phyloP scores from a whole-genome alignment of 2,113 vertebrate species.

The Panthera tigris region DNA sequence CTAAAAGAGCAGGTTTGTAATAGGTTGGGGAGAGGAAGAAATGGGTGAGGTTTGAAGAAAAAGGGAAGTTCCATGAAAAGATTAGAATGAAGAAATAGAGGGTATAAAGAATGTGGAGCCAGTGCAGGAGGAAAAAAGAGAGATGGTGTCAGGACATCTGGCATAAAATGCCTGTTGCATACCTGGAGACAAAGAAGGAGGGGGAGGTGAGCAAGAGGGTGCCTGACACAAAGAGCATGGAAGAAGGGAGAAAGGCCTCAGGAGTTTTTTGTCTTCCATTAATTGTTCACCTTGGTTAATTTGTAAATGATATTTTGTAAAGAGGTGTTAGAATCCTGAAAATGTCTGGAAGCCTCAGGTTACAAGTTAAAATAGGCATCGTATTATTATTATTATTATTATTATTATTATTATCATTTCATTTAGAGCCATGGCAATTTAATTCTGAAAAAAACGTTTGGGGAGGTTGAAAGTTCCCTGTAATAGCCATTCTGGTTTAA shows the following conservation, averaged over 20 bases:
- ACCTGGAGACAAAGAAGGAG: too few relatives aligned
- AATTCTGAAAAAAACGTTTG: background rate
- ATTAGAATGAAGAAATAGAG: too few relatives aligned
- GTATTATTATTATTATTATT: background rate
- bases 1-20: background rate
- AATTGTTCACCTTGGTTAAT: background rate
- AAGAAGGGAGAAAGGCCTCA: background rate
- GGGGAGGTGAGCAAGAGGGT: too few relatives aligned
- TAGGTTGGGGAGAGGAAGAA: background rate
- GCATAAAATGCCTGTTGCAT: too few relatives aligned
- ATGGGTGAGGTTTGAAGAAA: background rate
- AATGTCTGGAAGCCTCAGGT: background rate
- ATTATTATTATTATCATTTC: too few relatives aligned
- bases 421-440: background rate
- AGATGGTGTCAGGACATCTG: too few relatives aligned
- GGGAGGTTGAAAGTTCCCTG: background rate
- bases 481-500: background rate
- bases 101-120: too few relatives aligned
- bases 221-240: too few relatives aligned
- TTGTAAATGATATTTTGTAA: background rate
- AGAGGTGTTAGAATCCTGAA: background rate
- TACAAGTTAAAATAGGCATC: background rate
- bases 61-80: background rate
- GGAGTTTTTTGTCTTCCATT: background rate
- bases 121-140: too few relatives aligned